A percentile compares a stretch with the other conserved stretches of the same genome.
These are phyloP conservation scores for Caenorhabditis briggsae DNA, from an alignment of 1,140 invertebrate genomes.

Conservation along the genomic window DNA sequence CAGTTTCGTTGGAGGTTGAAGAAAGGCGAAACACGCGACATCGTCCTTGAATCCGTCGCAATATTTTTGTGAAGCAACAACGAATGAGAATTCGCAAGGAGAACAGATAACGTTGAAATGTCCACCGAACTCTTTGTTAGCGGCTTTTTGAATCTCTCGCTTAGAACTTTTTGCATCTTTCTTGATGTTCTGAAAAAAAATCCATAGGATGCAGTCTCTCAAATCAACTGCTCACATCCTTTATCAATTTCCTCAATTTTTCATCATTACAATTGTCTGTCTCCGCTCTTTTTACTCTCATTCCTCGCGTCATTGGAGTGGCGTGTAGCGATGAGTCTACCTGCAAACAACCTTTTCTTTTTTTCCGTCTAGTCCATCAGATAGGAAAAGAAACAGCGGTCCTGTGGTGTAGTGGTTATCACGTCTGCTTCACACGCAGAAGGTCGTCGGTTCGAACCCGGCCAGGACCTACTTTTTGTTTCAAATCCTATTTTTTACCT, in stretches of 20 bases:
- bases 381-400: not conserved
- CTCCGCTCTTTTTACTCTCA: conserved; percentile 6
- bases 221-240: not conserved
- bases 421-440: conserved; percentile 76
- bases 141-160: conserved; percentile 56
- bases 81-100: conserved; percentile 63
- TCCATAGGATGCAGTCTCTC: too few relatives aligned
- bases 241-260: conserved; percentile 26
- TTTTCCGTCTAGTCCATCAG: not conserved
- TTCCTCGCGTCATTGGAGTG: conserved; percentile 18
- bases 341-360: not conserved
- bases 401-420: conserved; percentile 74
- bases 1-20: conserved; percentile 49
- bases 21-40: conserved; percentile 55
- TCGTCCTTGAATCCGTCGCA: conserved; percentile 62
- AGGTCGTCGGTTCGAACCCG: conserved; percentile 75
- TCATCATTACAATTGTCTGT: conserved; percentile 10
- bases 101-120: conserved; percentile 59
- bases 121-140: conserved; percentile 55
- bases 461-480: conserved; percentile 66
- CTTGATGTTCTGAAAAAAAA: conserved; percentile 42
- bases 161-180: conserved; percentile 53
- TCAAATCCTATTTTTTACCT: conserved; percentile 42
- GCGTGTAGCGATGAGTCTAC: conserved; percentile 11
- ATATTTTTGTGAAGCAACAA: conserved; percentile 58